A percentile compares a stretch with the other conserved stretches of the same genome.
Conservation (phyloP, 2,797 vertebrate genomes). For the Tachyglossus aculeatus region DNA sequence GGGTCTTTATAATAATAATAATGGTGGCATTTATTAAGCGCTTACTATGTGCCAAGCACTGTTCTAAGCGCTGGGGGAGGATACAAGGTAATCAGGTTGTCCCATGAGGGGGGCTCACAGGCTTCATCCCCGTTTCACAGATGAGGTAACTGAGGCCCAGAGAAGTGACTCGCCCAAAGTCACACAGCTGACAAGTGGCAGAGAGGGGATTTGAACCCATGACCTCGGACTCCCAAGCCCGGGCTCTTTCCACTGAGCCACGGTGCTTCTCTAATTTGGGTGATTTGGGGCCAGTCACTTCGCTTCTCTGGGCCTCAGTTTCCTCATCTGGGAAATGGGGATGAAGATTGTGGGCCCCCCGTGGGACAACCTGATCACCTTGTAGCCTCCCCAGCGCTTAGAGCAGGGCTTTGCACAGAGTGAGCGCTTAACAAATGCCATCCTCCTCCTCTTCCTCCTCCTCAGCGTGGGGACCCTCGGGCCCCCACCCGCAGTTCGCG, state of each 20-base stretch:
- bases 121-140: neutral
- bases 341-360: too few relatives aligned
- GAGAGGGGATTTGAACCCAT: neutral
- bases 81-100: neutral
- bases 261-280: too few relatives aligned
- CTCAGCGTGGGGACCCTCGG: slow-evolving; percentile 33
- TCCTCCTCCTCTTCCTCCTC: neutral
- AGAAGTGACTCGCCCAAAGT: neutral
- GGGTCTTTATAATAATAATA: neutral
- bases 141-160: neutral
- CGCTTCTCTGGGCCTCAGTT: too few relatives aligned
- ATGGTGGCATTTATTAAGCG: neutral
- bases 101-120: neutral
- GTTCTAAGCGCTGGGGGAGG: neutral
- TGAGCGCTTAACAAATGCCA: too few relatives aligned
- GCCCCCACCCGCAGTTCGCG: slow-evolving; percentile 71
- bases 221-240: neutral
- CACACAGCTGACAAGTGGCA: neutral
- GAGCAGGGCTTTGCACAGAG: too few relatives aligned
- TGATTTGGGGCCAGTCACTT: too few relatives aligned
- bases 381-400: too few relatives aligned
- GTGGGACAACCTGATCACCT: too few relatives aligned
- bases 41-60: neutral
- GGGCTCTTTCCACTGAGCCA: too few relatives aligned
- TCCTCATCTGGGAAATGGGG: too few relatives aligned